A percentile compares a stretch with the other conserved stretches of the same genome.
Conservation (phyloP, 2,888 invertebrate genomes). For the Agrotis segetum region DNA sequence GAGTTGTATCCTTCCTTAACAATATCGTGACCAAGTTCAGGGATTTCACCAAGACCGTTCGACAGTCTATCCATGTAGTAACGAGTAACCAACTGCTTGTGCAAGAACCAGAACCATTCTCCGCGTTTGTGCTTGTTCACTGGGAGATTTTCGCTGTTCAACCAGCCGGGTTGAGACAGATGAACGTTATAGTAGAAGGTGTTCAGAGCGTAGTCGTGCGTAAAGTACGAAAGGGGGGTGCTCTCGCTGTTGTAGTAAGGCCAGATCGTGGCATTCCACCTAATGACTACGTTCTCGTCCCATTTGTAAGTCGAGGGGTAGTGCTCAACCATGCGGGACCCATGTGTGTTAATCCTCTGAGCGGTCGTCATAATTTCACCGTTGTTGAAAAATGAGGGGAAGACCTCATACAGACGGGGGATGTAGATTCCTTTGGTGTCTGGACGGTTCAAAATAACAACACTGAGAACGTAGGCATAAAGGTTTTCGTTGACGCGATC, state of each 20-base stretch:
- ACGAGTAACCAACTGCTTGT: constrained; percentile 93
- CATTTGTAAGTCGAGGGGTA: constrained; percentile 79
- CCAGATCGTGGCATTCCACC: constrained; percentile 92
- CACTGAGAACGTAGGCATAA: constrained; percentile 92
- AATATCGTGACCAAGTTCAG: constrained; percentile 89
- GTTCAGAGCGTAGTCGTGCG: constrained; percentile 93
- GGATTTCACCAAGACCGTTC: constrained; percentile 93
- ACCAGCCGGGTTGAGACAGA: constrained; percentile 92
- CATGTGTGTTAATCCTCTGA: constrained; percentile 90
- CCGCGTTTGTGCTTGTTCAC: constrained; percentile 91
- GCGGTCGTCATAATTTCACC: constrained; percentile 93
- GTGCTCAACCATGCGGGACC: constrained; percentile 74
- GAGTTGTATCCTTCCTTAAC: constrained; percentile 92
- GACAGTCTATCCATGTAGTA: constrained; percentile 95
- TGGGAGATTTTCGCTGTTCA: constrained; percentile 89
- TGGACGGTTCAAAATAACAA: constrained; percentile 92
- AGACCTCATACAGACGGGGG: constrained; percentile 94
- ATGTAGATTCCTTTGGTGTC: constrained; percentile 92
- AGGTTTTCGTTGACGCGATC: constrained; percentile 93
- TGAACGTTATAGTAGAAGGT: constrained; percentile 92
- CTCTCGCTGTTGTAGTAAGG: constrained; percentile 90
- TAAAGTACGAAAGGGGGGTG: constrained; percentile 92
- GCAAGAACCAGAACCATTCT: constrained; percentile 90
- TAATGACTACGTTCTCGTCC: constrained; percentile 90
- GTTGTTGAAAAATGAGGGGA: constrained; percentile 94